A percentile compares a stretch with the other conserved stretches of the same genome.
phyloP scores from a whole-genome alignment of 1,140 invertebrate genomes.

The Colletes gigas region DNA sequence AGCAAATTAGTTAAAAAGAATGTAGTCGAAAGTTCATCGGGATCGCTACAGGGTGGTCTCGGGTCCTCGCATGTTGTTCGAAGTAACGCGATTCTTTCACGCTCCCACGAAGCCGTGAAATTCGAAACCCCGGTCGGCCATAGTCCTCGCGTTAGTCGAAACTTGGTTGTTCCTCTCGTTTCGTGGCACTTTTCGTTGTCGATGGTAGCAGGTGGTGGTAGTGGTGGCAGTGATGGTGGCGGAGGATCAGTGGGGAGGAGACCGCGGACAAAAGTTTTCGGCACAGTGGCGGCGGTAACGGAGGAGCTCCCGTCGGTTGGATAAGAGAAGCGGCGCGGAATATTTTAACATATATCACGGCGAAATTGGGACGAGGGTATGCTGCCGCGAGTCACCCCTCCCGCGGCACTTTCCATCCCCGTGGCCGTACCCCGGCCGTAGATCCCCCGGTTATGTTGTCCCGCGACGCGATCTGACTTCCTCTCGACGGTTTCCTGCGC shows the following conservation, averaged over 20 bases:
- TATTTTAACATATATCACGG: constrained; percentile 72
- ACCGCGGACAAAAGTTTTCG: constrained; percentile 62
- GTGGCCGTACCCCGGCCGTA: constrained; percentile 19
- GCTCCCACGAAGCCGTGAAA: constrained; percentile 61
- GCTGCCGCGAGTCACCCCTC: constrained; percentile 32
- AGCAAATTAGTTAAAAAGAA: too few relatives aligned
- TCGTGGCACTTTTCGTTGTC: constrained; percentile 40
- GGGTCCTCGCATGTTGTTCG: constrained; percentile 48
- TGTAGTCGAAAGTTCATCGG: too few relatives aligned
- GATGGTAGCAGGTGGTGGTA: constrained; percentile 27
- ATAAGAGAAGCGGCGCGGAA: constrained; percentile 61
- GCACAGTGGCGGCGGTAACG: constrained; percentile 15
- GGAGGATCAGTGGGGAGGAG: constrained; percentile 17
- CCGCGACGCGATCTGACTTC: constrained; percentile 31
- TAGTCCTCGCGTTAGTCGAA: constrained; percentile 71
- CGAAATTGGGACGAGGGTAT: constrained; percentile 66
- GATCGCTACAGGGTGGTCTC: neutral
- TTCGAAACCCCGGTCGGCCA: constrained; percentile 55
- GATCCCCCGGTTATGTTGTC: constrained; percentile 42
- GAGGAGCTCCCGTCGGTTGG: neutral
- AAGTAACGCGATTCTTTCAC: constrained; percentile 66
- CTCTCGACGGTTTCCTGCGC: neutral
- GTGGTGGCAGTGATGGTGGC: constrained; percentile 25
- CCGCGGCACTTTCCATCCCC: constrained; percentile 32
- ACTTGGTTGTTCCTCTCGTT: constrained; percentile 46